Evolutionary conservation across 2,113 vertebrate genomes (phyloP).

Genomic region (Thymallus thymallus): DNA sequence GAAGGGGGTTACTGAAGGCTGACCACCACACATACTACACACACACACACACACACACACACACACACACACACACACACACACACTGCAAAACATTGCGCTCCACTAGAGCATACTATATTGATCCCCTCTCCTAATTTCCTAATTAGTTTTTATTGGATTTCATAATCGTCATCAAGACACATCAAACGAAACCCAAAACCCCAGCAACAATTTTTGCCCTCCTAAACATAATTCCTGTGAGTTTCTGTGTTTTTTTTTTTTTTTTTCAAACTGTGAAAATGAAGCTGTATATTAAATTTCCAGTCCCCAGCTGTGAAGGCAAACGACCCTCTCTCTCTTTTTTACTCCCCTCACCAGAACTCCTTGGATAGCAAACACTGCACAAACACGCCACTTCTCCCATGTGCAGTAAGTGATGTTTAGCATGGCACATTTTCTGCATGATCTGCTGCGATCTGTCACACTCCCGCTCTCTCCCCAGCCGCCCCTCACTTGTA

Average conservation of each 20-base stretch:
- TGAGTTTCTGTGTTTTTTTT: slow-evolving; percentile 43
- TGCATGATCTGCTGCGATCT: slow-evolving; percentile 75
- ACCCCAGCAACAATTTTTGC: slow-evolving; percentile 79
- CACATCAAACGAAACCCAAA: slow-evolving; percentile 75
- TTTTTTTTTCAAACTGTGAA: slow-evolving; percentile 58
- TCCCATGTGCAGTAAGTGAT: slow-evolving; percentile 71
- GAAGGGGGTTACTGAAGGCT: slow-evolving; percentile 52
- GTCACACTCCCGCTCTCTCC: slow-evolving; percentile 60
- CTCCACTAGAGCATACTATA: slow-evolving; percentile 71
- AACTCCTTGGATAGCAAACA: slow-evolving; percentile 74
- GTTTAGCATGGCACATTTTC: slow-evolving; percentile 79
- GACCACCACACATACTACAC: slow-evolving; percentile 42
- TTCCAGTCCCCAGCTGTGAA: slow-evolving; percentile 70
- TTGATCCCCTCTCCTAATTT: slow-evolving; percentile 77
- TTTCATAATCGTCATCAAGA: slow-evolving; percentile 79
- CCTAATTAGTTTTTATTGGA: slow-evolving; percentile 83
- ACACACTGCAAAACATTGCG: slow-evolving; percentile 31
- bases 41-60: no score
- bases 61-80: slow-evolving; percentile 1
- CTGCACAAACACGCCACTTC: slow-evolving; percentile 67
- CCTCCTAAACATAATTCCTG: slow-evolving; percentile 68
- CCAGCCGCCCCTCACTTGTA: slow-evolving; percentile 55
- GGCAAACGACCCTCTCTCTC: slow-evolving; percentile 38
- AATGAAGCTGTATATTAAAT: slow-evolving; percentile 74
- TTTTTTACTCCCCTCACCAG: slow-evolving; percentile 43